Percentiles rank a stretch among this genome's conserved stretches.
Conservation (phyloP, 2,888 invertebrate species). For the Sarcophaga rosellei region DNA sequence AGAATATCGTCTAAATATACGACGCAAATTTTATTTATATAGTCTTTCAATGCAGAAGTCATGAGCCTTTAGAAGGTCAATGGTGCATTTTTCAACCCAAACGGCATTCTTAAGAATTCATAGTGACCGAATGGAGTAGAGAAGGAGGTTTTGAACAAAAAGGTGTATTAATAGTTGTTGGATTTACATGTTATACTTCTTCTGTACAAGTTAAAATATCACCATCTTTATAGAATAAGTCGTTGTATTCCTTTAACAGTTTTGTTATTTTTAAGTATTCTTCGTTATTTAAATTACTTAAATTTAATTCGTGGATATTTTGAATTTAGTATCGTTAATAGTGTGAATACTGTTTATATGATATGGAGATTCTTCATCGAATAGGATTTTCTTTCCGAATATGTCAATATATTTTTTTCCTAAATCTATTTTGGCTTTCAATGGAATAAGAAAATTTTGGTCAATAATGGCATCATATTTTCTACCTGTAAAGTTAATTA, state of each 20-base stretch:
- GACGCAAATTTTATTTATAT: slow-evolving; percentile 15
- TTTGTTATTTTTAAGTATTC: slow-evolving; percentile 29
- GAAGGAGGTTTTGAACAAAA: slow-evolving; percentile 24
- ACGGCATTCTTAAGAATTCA: slow-evolving; percentile 2
- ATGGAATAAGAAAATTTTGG: too few species aligned
- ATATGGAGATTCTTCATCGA: slow-evolving; percentile 38
- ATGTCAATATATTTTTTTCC: too few species aligned
- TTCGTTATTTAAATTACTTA: slow-evolving; percentile 16
- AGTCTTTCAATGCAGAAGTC: slow-evolving; percentile 44
- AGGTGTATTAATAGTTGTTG: neutral
- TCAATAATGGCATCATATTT: too few species aligned
- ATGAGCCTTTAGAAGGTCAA: slow-evolving; percentile 72
- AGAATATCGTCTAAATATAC: slow-evolving; percentile 27
- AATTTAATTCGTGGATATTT: slow-evolving; percentile 30
- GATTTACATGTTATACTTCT: neutral
- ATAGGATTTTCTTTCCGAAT: slow-evolving; percentile 53
- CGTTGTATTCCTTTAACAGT: slow-evolving; percentile 5
- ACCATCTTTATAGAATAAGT: slow-evolving; percentile 1
- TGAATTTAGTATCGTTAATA: slow-evolving; percentile 37
- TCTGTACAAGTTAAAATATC: neutral
- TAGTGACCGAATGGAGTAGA: slow-evolving; percentile 14
- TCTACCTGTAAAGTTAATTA: too few species aligned
- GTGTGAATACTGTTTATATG: slow-evolving; percentile 38
- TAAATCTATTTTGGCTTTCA: too few species aligned
- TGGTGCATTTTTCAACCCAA: slow-evolving; percentile 61